These are phyloP conservation scores for Periparus ater DNA, from an alignment of 2,797 vertebrate species.

Conservation along the genomic window DNA sequence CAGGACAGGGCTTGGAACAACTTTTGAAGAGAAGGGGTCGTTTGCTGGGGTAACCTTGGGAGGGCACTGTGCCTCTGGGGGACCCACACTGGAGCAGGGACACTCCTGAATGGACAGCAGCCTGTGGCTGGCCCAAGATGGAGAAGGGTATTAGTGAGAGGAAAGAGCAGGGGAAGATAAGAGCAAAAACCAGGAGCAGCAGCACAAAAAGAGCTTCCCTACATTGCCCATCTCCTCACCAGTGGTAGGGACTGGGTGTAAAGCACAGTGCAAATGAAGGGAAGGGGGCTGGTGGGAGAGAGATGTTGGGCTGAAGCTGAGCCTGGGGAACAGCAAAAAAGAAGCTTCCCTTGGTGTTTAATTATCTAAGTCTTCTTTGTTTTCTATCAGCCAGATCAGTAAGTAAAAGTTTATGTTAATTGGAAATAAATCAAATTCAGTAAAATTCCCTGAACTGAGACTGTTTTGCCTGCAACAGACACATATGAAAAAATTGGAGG, in stretches of 20 bases:
- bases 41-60: not conserved
- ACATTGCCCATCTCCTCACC: not conserved
- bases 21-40: not conserved
- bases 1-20: not conserved
- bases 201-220: not conserved
- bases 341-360: not conserved
- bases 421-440: not conserved
- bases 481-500: not conserved
- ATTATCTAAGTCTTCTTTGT: not conserved
- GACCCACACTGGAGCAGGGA: not conserved
- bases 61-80: not conserved
- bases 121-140: not conserved
- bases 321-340: not conserved
- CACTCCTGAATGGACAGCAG: not conserved
- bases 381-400: not conserved
- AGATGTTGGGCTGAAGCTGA: not conserved
- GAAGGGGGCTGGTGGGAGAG: not conserved
- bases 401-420: conserved; percentile 18
- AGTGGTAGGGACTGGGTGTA: not conserved
- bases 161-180: not conserved
- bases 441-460: conserved; percentile 18
- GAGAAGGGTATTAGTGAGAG: not conserved
- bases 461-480: not conserved
- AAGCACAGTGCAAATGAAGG: not conserved
- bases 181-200: not conserved